Conservation (phyloP, 2,797 vertebrate species). For the Eospalax fontanierii region DNA sequence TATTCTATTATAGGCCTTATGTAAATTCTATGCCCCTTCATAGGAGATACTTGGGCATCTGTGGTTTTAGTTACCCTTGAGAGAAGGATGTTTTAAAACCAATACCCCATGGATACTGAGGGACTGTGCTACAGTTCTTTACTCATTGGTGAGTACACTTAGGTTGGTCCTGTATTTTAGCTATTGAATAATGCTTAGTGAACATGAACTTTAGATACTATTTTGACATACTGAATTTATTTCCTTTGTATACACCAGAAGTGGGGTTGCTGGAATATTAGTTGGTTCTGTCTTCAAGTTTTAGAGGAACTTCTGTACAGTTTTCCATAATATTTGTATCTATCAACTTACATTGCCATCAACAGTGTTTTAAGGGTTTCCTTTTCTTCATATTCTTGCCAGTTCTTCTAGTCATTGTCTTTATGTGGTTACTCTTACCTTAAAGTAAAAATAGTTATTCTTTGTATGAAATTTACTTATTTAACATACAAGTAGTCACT, state of each 20-base stretch:
- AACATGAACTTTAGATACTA: neutral
- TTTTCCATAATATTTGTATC: neutral
- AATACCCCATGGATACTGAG: neutral
- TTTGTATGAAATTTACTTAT: neutral
- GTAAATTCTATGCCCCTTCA: neutral
- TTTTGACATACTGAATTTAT: conserved; percentile 44
- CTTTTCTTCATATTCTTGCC: neutral
- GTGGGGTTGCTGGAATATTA: conserved; percentile 8
- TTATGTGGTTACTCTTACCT: neutral
- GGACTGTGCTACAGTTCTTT: neutral
- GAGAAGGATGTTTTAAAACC: neutral
- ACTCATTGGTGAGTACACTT: neutral
- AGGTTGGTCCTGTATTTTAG: conserved; percentile 16
- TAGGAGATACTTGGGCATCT: neutral
- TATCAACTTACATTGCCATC: neutral
- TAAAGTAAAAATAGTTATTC: neutral
- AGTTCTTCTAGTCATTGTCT: neutral
- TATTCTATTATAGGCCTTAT: neutral
- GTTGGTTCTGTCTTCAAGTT: conserved; percentile 35
- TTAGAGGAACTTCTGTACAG: neutral
- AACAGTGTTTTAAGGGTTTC: neutral
- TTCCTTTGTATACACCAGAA: neutral
- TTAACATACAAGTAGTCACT: neutral
- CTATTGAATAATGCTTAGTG: neutral
- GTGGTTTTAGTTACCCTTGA: neutral